Conservation (phyloP, 2,888 invertebrate species). For the Leptopilina drosophilae region DNA sequence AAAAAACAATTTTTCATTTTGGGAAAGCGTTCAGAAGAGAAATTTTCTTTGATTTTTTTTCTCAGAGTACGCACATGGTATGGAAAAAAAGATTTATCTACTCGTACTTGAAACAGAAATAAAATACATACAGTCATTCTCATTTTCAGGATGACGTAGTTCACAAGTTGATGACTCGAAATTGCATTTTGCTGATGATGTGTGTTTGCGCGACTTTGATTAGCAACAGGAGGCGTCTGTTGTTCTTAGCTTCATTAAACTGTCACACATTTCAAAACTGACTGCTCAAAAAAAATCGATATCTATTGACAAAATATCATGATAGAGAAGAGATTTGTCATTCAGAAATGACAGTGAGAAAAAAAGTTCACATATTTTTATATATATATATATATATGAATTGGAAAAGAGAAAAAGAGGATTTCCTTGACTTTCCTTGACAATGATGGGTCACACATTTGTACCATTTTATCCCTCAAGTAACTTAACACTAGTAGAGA, state of each 20-base stretch:
- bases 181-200: not conserved
- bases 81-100: not conserved
- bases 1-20: too few relatives aligned
- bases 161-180: conserved; percentile 18
- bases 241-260: conserved; percentile 34
- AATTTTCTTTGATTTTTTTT: not conserved
- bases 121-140: not conserved
- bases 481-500: conserved; percentile 19
- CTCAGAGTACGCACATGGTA: not conserved
- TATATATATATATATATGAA: too few relatives aligned
- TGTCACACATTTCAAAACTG: conserved; percentile 28
- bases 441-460: conserved; percentile 2
- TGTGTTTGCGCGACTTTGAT: conserved; percentile 7
- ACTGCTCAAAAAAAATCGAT: not conserved
- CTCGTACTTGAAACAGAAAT: not conserved
- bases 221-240: conserved; percentile 27
- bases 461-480: conserved; percentile 27
- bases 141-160: conserved; percentile 30
- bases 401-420: not conserved
- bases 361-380: too few relatives aligned
- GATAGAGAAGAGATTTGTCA: conserved; percentile 4
- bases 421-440: not conserved
- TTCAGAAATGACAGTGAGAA: not conserved
- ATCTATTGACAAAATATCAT: conserved; percentile 14
- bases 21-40: too few relatives aligned